Evolutionary conservation across 2,797 vertebrate species (phyloP).

Genomic region (Chaenodraco wilsoni): DNA sequence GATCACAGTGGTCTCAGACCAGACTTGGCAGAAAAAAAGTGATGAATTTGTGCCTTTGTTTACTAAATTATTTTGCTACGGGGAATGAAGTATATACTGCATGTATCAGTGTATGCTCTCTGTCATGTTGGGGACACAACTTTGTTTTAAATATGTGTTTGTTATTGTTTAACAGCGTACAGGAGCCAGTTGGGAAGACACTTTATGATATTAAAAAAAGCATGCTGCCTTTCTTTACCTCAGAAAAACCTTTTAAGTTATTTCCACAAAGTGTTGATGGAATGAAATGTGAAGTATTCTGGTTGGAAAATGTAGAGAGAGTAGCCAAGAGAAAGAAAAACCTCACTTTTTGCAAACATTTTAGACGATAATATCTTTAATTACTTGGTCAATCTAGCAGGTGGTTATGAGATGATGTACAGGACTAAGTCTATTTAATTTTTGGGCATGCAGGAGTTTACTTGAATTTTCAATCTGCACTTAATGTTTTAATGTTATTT

Average conservation of each 20-base stretch:
- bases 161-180: slow-evolving; percentile 26
- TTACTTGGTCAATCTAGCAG: slow-evolving; percentile 24
- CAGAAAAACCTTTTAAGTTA: slow-evolving; percentile 26
- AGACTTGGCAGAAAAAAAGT: slow-evolving; percentile 47
- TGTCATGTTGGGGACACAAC: slow-evolving; percentile 23
- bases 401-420: slow-evolving; percentile 48
- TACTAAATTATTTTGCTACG: slow-evolving; percentile 19
- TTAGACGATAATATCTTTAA: slow-evolving; percentile 18
- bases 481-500: slow-evolving; percentile 49
- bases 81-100: slow-evolving; percentile 48
- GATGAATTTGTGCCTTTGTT: slow-evolving; percentile 77
- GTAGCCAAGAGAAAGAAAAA: not conserved
- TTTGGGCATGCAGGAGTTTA: slow-evolving; percentile 54
- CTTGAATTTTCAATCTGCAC: slow-evolving; percentile 62
- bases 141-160: slow-evolving; percentile 10
- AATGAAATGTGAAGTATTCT: slow-evolving; percentile 35
- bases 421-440: slow-evolving; percentile 46
- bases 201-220: slow-evolving; percentile 3
- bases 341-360: slow-evolving; percentile 27
- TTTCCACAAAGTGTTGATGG: slow-evolving; percentile 23
- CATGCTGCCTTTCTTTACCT: slow-evolving; percentile 69
- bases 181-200: slow-evolving; percentile 19
- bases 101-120: slow-evolving; percentile 51
- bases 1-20: slow-evolving; percentile 53
- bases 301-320: slow-evolving; percentile 2